Evolutionary conservation across 2,797 vertebrate species (phyloP).

Genomic region (Otolemur crassicaudatus): DNA sequence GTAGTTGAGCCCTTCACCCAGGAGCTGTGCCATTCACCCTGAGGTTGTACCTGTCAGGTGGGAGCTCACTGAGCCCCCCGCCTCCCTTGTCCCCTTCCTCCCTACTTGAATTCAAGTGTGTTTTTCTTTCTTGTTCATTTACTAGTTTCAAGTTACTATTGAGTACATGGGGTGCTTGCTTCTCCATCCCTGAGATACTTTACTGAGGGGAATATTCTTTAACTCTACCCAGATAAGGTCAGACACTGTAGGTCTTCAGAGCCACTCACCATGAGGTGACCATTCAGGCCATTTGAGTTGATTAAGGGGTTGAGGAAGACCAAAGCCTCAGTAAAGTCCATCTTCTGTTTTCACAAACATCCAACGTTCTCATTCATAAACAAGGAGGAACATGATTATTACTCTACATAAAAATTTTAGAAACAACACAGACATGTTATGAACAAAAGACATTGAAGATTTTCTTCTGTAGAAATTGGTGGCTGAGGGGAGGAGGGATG

Average conservation of each 20-base stretch:
- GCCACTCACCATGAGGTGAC: background rate
- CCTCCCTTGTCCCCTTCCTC: too few relatives aligned
- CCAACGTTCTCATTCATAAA: background rate
- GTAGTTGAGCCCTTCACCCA: too few relatives aligned
- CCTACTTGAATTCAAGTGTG: too few relatives aligned
- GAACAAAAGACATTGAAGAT: background rate
- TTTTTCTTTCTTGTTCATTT: too few relatives aligned
- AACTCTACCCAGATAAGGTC: too few relatives aligned
- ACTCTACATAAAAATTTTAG: background rate
- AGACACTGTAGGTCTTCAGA: background rate
- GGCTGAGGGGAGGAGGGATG: background rate
- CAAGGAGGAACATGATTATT: background rate
- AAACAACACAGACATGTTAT: background rate
- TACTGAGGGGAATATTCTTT: too few relatives aligned
- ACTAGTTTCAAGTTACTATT: too few relatives aligned
- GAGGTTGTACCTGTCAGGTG: too few relatives aligned
- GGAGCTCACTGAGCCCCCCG: too few relatives aligned
- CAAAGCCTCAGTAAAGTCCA: background rate
- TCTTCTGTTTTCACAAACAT: slow-evolving; percentile 38
- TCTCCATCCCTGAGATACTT: too few relatives aligned
- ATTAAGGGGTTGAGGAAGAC: background rate
- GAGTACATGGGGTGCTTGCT: too few relatives aligned
- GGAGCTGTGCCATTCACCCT: too few relatives aligned
- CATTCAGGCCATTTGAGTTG: background rate
- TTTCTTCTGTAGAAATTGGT: background rate